These are phyloP conservation scores for Syrmaticus mikado DNA, from an alignment of 2,113 vertebrate genomes.

Conservation along the genomic window DNA sequence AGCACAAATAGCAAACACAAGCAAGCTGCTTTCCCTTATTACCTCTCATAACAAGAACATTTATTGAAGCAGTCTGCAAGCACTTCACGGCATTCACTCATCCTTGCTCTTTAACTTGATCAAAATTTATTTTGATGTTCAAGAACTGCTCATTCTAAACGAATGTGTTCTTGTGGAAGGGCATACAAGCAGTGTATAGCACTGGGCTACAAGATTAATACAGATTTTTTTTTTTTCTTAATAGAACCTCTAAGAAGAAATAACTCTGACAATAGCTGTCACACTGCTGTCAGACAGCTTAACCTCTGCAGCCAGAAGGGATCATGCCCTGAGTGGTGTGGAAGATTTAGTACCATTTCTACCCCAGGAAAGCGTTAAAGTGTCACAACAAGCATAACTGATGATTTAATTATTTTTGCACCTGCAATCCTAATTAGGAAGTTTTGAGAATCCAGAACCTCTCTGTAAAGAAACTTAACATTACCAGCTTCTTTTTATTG, in stretches of 20 bases:
- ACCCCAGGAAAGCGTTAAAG: not conserved
- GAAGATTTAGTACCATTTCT: not conserved
- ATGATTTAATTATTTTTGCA: not conserved
- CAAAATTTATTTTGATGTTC: not conserved
- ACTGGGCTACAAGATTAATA: not conserved
- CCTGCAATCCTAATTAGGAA: not conserved
- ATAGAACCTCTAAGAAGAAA: constrained; percentile 34
- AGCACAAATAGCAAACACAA: accelerated
- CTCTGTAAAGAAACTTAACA: not conserved
- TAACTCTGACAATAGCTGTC: constrained; percentile 28
- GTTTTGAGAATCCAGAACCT: not conserved
- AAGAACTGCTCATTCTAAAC: not conserved
- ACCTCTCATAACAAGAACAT: not conserved
- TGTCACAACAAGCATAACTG: not conserved
- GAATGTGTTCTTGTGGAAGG: not conserved
- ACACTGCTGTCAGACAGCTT: not conserved
- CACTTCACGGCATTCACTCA: not conserved
- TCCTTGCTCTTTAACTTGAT: not conserved
- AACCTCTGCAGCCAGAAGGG: not conserved
- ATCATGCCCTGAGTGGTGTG: not conserved
- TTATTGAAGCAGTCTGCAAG: not conserved
- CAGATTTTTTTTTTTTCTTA: not conserved
- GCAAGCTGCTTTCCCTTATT: not conserved
- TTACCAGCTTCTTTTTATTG: not conserved
- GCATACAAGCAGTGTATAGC: not conserved